Percentiles rank a stretch among this genome's conserved stretches.
These are phyloP conservation scores for Mallotus villosus DNA, from an alignment of 2,797 vertebrate genomes.

Conservation along the genomic window DNA sequence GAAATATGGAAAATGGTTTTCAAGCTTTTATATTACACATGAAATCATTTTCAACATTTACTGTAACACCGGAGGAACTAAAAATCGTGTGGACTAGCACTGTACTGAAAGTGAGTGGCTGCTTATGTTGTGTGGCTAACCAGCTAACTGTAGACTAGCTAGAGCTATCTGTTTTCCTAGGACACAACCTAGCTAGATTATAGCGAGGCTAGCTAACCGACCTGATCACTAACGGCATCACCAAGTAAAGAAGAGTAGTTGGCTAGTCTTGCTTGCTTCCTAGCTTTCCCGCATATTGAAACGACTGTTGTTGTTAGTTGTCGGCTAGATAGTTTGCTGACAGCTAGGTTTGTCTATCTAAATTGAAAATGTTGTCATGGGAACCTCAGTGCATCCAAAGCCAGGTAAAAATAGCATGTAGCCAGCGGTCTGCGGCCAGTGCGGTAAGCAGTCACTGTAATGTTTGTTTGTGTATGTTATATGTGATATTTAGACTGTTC, in stretches of 20 bases:
- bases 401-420: constrained; percentile 2
- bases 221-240: too few relatives aligned
- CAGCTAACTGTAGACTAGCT: too few relatives aligned
- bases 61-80: constrained; percentile 7
- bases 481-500: too few relatives aligned
- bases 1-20: neutral
- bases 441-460: too few relatives aligned
- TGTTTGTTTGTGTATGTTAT: neutral
- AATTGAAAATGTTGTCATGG: constrained; percentile 40
- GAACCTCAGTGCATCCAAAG: constrained; percentile 6
- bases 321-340: neutral
- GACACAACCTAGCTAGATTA: neutral
- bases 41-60: constrained; percentile 7
- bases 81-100: constrained; percentile 11
- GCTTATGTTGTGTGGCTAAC: neutral
- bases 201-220: too few relatives aligned
- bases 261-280: neutral
- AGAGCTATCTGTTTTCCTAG: neutral
- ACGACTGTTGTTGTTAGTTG: too few relatives aligned
- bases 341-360: neutral
- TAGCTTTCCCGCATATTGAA: neutral
- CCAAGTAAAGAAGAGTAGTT: neutral
- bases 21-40: neutral
- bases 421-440: too few relatives aligned
- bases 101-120: constrained; percentile 21